Percentiles rank a stretch among this genome's conserved stretches.
Evolutionary conservation across 2,888 invertebrate species (phyloP).

Genomic region (Lepidocyrtinus sp.): DNA sequence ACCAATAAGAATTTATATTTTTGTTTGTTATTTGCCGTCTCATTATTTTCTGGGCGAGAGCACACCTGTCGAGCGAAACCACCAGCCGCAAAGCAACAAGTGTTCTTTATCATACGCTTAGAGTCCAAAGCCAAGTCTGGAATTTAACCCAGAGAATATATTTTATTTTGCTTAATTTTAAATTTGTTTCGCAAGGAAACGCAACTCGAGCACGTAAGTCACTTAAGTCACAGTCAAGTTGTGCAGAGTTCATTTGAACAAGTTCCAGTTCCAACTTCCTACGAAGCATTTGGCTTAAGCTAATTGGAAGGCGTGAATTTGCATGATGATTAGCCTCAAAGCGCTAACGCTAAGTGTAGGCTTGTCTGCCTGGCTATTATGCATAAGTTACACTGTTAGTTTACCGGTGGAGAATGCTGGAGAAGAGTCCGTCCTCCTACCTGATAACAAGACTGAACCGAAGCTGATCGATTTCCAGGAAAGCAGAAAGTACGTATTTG

Average conservation of each 20-base stretch:
- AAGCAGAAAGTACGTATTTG: conserved; percentile 25
- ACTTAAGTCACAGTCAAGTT: background rate
- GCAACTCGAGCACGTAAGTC: background rate
- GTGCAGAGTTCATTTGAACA: too few relatives aligned
- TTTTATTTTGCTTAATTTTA: background rate
- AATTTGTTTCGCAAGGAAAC: background rate
- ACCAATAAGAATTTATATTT: background rate
- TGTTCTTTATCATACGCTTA: background rate
- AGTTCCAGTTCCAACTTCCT: background rate
- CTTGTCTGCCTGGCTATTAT: background rate
- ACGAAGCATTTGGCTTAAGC: background rate
- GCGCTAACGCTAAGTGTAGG: background rate
- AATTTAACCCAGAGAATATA: conserved; percentile 45
- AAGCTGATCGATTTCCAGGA: conserved; percentile 54
- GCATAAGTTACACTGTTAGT: conserved; percentile 9
- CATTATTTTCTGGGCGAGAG: background rate
- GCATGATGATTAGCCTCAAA: background rate
- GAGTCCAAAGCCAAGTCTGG: conserved; percentile 11
- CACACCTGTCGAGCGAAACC: conserved; percentile 15
- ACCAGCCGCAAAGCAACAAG: background rate
- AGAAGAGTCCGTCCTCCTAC: too few relatives aligned
- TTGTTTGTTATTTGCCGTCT: background rate
- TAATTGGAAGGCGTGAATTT: background rate
- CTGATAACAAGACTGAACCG: conserved; percentile 39
- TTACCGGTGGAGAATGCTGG: conserved; percentile 19